A percentile compares a stretch with the other conserved stretches of the same genome.
phyloP scores from a whole-genome alignment of 2,888 invertebrate genomes.

The Agrotis ipsilon region DNA sequence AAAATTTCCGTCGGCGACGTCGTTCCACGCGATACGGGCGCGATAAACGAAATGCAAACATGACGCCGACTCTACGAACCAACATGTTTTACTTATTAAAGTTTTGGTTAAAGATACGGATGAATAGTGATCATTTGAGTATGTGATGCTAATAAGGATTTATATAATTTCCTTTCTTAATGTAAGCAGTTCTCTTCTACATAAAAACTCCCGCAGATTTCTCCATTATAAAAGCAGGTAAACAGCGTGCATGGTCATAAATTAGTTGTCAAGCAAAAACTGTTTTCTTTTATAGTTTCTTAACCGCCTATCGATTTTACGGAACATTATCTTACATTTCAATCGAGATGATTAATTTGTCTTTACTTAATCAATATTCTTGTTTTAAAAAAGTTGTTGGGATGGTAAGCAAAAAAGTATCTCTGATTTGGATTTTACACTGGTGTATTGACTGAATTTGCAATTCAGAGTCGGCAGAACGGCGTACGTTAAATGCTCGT shows the following conservation, averaged over 20 bases:
- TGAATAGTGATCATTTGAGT: conserved; percentile 19
- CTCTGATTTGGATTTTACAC: conserved; percentile 46
- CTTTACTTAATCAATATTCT: conserved; percentile 9
- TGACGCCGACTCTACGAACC: conserved; percentile 63
- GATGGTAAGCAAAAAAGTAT: conserved; percentile 42
- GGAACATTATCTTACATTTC: conserved; percentile 37
- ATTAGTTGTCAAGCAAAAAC: conserved; percentile 33
- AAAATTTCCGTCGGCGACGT: conserved; percentile 77
- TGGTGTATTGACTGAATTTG: conserved; percentile 61
- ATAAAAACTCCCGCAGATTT: conserved; percentile 15
- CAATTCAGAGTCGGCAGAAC: conserved; percentile 62
- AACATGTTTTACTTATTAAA: conserved; percentile 57
- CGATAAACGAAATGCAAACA: conserved; percentile 83
- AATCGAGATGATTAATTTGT: conserved; percentile 36
- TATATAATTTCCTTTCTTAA: background rate
- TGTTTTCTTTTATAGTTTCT: conserved; percentile 24
- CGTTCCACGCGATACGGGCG: conserved; percentile 69
- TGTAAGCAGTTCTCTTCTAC: background rate
- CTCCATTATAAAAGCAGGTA: conserved; percentile 17
- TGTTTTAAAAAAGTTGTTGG: conserved; percentile 33
- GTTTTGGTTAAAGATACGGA: conserved; percentile 33
- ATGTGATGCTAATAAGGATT: conserved; percentile 2
- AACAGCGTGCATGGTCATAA: conserved; percentile 31
- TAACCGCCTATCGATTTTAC: conserved; percentile 35
- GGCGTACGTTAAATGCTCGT: conserved; percentile 61